These are phyloP conservation scores for Psittacus erithacus DNA, from an alignment of 2,113 vertebrate genomes.

Conservation along the genomic window DNA sequence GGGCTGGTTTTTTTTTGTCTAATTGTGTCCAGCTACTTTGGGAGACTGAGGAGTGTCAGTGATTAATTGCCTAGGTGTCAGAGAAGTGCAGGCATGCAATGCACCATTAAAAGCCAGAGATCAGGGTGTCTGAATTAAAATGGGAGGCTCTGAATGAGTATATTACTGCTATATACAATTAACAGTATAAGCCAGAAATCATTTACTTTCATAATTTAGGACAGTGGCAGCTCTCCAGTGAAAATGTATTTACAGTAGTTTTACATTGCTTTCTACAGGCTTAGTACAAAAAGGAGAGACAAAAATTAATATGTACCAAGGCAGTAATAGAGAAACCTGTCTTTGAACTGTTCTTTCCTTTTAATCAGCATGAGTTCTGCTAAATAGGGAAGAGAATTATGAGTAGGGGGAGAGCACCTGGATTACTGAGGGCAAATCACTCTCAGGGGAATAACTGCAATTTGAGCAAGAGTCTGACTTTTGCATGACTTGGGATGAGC, in stretches of 20 bases:
- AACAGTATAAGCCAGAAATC: slow-evolving; percentile 25
- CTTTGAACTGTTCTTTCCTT: slow-evolving; percentile 42
- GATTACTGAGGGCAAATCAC: not conserved
- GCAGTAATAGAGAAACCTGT: not conserved
- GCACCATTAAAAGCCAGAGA: slow-evolving; percentile 55
- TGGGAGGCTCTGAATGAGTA: slow-evolving; percentile 5
- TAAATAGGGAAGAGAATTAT: slow-evolving; percentile 21
- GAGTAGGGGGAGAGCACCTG: not conserved
- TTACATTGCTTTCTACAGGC: slow-evolving; percentile 11
- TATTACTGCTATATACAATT: slow-evolving; percentile 12
- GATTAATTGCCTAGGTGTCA: slow-evolving; percentile 50
- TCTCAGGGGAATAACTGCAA: not conserved
- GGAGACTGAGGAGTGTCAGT: slow-evolving; percentile 9
- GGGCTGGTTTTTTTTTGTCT: not conserved
- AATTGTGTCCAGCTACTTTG: slow-evolving; percentile 15
- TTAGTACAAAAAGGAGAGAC: slow-evolving; percentile 4
- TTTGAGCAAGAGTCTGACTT: not conserved
- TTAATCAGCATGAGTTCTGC: slow-evolving; percentile 32
- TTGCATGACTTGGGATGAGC: not conserved
- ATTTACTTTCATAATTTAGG: slow-evolving; percentile 19
- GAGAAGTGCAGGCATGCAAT: slow-evolving; percentile 33
- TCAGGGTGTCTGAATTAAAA: slow-evolving; percentile 41
- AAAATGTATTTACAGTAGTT: slow-evolving; percentile 43
- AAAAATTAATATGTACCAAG: slow-evolving; percentile 32
- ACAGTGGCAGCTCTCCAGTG: slow-evolving; percentile 17